phyloP scores from a whole-genome alignment of 2,113 vertebrate genomes.

The Lepisosteus osseus region DNA sequence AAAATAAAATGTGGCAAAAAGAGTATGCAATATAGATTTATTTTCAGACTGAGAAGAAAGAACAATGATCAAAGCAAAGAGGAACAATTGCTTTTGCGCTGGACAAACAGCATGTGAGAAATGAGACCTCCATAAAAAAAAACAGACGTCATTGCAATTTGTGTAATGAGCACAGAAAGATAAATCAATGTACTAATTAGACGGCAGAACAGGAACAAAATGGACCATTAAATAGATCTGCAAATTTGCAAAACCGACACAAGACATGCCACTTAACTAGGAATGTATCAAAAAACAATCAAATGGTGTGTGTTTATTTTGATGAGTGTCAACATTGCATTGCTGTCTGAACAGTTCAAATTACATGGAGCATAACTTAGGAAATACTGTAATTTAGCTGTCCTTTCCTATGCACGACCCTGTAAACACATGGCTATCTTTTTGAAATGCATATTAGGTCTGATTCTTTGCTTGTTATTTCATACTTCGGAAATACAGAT shows the following conservation, averaged over 20 bases:
- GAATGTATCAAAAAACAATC: conserved; percentile 11
- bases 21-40: no score
- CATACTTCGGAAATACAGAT: neutral
- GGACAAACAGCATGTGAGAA: no score
- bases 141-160: conserved; percentile 6
- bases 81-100: no score
- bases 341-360: neutral
- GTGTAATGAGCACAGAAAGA: conserved; percentile 18
- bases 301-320: neutral
- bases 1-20: no score
- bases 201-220: conserved; percentile 4
- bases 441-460: conserved; percentile 13
- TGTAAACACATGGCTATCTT: neutral
- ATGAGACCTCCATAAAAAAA: conserved; percentile 1
- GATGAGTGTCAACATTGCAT: neutral
- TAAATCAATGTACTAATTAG: conserved; percentile 24
- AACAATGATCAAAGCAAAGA: no score
- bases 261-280: conserved; percentile 4
- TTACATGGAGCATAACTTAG: neutral
- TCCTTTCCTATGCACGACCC: neutral
- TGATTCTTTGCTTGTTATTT: conserved; percentile 6
- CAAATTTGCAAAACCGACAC: conserved; percentile 12
- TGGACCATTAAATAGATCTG: conserved; percentile 12
- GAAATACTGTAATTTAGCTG: conserved; percentile 1
- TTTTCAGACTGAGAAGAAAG: no score